Conservation (phyloP, 2,888 invertebrate genomes). For the Drosophila acutilabella region DNA sequence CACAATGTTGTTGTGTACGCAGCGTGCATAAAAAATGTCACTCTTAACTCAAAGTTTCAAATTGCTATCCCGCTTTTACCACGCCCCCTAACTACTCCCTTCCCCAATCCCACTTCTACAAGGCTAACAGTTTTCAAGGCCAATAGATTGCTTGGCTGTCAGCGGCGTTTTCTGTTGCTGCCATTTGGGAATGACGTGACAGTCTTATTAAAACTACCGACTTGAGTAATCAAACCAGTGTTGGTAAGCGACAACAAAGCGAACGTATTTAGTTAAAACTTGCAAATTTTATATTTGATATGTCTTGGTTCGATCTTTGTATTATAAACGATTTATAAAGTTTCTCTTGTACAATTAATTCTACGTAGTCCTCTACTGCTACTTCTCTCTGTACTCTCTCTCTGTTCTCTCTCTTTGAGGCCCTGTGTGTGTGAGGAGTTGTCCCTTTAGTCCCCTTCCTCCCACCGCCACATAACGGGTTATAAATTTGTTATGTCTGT, state of each 20-base stretch:
- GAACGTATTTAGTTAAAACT: neutral
- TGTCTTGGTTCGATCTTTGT: neutral
- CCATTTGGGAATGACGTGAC: slow-evolving; percentile 56
- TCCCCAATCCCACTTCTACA: slow-evolving; percentile 5
- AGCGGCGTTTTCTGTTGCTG: slow-evolving; percentile 23
- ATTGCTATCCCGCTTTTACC: slow-evolving; percentile 26
- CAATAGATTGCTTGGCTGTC: slow-evolving; percentile 42
- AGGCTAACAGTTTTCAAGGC: slow-evolving; percentile 72
- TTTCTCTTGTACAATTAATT: neutral
- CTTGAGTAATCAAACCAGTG: no score
- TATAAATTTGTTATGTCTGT: neutral
- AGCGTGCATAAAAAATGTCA: slow-evolving; percentile 51
- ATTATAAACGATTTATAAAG: neutral
- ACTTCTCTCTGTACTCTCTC: neutral
- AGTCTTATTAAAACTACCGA: slow-evolving; percentile 40
- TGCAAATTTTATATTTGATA: slow-evolving; percentile 5
- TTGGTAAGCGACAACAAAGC: no score
- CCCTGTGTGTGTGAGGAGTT: no score
- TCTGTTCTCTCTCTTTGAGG: neutral
- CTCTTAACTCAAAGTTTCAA: slow-evolving; percentile 36
- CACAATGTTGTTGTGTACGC: slow-evolving; percentile 60
- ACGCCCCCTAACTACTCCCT: neutral
- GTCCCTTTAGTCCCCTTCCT: no score
- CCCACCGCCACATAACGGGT: no score
- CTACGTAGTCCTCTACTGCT: neutral